phyloP scores from a whole-genome alignment of 37 sponge, comb jelly and placozoan species.

The Aphrocallistes beatrix region DNA sequence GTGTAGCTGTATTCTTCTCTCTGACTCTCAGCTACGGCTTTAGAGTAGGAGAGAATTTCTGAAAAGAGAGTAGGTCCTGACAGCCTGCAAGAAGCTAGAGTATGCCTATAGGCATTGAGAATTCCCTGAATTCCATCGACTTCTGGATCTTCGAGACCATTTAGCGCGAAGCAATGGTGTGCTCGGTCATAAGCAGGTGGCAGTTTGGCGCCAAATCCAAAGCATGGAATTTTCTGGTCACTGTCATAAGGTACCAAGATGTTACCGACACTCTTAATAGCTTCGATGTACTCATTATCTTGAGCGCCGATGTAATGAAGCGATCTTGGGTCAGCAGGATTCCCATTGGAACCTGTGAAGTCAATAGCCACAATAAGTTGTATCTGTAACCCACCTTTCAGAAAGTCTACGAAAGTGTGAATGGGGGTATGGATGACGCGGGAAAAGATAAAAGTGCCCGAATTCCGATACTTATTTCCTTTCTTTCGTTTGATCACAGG shows the following conservation, averaged over 20 bases:
- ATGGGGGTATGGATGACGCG: slow-evolving; percentile 36
- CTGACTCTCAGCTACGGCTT: slow-evolving; percentile 22
- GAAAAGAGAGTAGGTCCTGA: slow-evolving; percentile 78
- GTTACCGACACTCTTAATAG: slow-evolving; percentile 66
- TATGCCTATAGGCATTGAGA: slow-evolving; percentile 56
- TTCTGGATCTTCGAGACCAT: slow-evolving; percentile 46
- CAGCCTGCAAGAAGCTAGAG: slow-evolving; percentile 40
- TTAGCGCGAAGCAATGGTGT: slow-evolving; percentile 80
- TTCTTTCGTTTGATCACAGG: slow-evolving; percentile 56
- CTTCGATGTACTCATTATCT: slow-evolving; percentile 69
- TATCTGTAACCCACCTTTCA: slow-evolving; percentile 68
- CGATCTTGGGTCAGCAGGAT: slow-evolving; percentile 36
- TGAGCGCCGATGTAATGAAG: slow-evolving; percentile 52
- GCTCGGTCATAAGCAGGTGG: slow-evolving; percentile 49
- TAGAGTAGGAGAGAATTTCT: slow-evolving; percentile 50
- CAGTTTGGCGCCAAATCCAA: slow-evolving; percentile 72
- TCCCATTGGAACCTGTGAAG: slow-evolving; percentile 78
- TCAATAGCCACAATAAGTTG: slow-evolving; percentile 63
- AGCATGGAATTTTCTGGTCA: slow-evolving; percentile 66
- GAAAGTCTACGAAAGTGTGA: slow-evolving; percentile 58
- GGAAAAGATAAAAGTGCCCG: slow-evolving; percentile 30
- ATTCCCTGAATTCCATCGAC: slow-evolving; percentile 74
- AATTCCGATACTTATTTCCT: slow-evolving; percentile 47
- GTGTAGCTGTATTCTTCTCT: slow-evolving; percentile 42
- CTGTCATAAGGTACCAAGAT: slow-evolving; percentile 72